Conservation (phyloP, 2,888 invertebrate genomes). For the Caenorhabditis wallacei region DNA sequence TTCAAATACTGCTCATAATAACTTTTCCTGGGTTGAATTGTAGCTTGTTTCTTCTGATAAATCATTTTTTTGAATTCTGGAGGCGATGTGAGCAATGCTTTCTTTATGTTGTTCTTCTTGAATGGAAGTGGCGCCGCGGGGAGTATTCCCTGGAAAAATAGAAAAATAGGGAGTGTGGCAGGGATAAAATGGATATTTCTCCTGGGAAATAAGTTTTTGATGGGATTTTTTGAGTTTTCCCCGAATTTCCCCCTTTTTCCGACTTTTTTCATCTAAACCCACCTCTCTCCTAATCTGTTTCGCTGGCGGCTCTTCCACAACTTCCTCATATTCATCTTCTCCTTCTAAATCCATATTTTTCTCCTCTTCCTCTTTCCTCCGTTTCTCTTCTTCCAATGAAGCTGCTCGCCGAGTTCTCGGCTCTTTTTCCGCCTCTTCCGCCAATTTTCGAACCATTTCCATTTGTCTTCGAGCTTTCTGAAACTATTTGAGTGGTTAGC, state of each 20-base stretch:
- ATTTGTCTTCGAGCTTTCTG: slow-evolving; percentile 32
- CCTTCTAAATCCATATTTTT: slow-evolving; percentile 27
- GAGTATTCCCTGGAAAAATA: background rate
- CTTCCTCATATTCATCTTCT: slow-evolving; percentile 44
- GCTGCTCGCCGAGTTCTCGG: background rate
- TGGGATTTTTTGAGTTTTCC: no score
- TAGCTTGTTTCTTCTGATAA: background rate
- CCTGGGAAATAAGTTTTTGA: no score
- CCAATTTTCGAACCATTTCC: slow-evolving; percentile 17
- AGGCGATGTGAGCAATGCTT: background rate
- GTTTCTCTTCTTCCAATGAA: background rate
- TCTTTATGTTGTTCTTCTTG: background rate
- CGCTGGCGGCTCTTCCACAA: background rate
- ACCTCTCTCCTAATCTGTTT: background rate
- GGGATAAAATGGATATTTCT: no score
- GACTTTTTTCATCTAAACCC: no score
- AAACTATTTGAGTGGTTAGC: background rate
- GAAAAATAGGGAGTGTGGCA: no score
- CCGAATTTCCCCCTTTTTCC: no score
- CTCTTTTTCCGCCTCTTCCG: slow-evolving; percentile 15
- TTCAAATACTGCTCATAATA: slow-evolving; percentile 17
- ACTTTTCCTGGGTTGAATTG: no score
- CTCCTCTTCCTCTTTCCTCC: slow-evolving; percentile 1
- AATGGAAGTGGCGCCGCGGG: background rate
- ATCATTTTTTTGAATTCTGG: background rate